A percentile compares a stretch with the other conserved stretches of the same genome.
phyloP scores from a whole-genome alignment of 2,113 vertebrate genomes.

The Prolemur simus region DNA sequence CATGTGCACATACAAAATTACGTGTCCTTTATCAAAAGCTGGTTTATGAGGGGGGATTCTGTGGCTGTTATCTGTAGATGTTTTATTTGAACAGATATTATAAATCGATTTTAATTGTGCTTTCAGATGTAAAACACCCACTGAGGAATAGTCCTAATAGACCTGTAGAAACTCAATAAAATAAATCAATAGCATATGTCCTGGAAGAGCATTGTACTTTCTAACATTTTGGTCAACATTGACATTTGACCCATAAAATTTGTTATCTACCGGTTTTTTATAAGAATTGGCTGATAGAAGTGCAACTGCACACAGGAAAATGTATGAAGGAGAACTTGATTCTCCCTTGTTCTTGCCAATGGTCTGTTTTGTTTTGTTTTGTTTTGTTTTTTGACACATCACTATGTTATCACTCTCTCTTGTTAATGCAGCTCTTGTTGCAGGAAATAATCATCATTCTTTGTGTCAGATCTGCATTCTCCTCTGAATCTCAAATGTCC shows the following conservation, averaged over 20 bases:
- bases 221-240: conserved; percentile 62
- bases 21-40: conserved; percentile 43
- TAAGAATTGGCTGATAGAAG: conserved; percentile 48
- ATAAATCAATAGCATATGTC: conserved; percentile 72
- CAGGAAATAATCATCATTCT: conserved; percentile 57
- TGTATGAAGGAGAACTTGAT: neutral
- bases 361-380: neutral
- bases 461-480: neutral
- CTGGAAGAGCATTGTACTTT: neutral
- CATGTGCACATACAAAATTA: conserved; percentile 15
- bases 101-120: conserved; percentile 71
- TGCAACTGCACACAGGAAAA: conserved; percentile 4
- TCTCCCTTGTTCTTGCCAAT: neutral
- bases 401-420: conserved; percentile 7
- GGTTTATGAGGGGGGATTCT: neutral
- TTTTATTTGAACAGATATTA: conserved; percentile 68
- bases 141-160: conserved; percentile 54
- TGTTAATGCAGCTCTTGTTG: conserved; percentile 22
- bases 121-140: conserved; percentile 60
- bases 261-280: conserved; percentile 10
- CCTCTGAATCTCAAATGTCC: conserved; percentile 39
- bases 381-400: neutral
- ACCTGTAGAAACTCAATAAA: conserved; percentile 69
- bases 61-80: conserved; percentile 59
- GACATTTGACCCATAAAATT: conserved; percentile 60